Evolutionary conservation across 2,113 vertebrate species (phyloP).

Genomic region (Neodon shergylaensis): DNA sequence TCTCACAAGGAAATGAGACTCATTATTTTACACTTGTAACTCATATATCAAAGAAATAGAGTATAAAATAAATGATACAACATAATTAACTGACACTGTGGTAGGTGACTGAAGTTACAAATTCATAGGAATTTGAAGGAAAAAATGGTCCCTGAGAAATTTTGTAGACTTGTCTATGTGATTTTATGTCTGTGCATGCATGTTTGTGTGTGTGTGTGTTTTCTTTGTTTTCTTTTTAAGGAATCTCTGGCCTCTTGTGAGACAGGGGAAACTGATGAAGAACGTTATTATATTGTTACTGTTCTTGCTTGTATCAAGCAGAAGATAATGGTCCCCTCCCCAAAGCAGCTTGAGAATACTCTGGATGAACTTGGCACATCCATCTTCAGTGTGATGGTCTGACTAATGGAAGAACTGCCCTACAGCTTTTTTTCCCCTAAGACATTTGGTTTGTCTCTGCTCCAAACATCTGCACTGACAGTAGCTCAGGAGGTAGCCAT

Average conservation of each 20-base stretch:
- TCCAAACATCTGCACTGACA: not conserved
- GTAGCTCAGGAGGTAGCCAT: not conserved
- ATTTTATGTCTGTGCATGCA: not conserved
- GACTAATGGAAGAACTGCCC: not conserved
- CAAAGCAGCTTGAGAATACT: not conserved
- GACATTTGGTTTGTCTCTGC: not conserved
- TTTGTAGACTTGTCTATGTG: not conserved
- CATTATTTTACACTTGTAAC: slow-evolving; percentile 40
- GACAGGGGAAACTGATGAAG: not conserved
- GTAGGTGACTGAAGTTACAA: not conserved
- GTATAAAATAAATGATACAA: slow-evolving; percentile 31
- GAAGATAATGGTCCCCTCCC: not conserved
- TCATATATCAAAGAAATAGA: slow-evolving; percentile 20
- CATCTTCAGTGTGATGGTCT: not conserved
- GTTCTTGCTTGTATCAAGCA: not conserved
- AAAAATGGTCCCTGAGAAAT: too few relatives aligned
- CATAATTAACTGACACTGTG: not conserved
- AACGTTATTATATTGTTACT: not conserved
- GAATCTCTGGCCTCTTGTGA: not conserved
- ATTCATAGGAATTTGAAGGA: not conserved
- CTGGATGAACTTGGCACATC: not conserved
- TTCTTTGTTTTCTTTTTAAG: not conserved
- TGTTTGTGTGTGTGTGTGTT: not conserved
- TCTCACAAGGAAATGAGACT: not conserved
- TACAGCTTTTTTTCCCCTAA: not conserved